These are phyloP conservation scores for Rhinichthys klamathensis DNA, from an alignment of 2,113 vertebrate genomes.

Conservation along the genomic window DNA sequence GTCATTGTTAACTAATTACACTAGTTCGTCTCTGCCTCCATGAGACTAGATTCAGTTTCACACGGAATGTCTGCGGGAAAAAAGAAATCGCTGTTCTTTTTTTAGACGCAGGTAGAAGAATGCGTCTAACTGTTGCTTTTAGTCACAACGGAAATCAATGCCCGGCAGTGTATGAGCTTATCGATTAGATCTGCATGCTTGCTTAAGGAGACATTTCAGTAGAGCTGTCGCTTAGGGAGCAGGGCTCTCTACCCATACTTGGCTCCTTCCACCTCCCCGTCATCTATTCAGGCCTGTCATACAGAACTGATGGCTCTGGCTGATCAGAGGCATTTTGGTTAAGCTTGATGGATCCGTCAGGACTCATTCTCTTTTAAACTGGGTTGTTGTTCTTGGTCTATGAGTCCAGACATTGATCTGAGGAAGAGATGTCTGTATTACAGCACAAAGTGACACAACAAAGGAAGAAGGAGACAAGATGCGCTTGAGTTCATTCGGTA, in stretches of 20 bases:
- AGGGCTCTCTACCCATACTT: not conserved
- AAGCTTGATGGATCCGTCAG: slow-evolving; percentile 38
- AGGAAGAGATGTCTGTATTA: not conserved
- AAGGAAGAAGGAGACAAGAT: not conserved
- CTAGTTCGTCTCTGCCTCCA: not conserved
- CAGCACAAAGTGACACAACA: not conserved
- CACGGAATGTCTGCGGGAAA: not conserved
- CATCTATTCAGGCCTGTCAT: slow-evolving; percentile 18
- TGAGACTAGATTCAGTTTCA: not conserved
- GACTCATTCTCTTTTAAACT: not conserved
- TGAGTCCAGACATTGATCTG: not conserved
- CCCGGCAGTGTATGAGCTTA: slow-evolving; percentile 24
- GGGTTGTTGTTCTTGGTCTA: not conserved
- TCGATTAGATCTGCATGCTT: slow-evolving; percentile 39
- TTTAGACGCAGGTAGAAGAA: slow-evolving; percentile 34
- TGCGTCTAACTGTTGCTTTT: slow-evolving; percentile 19
- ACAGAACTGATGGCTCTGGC: slow-evolving; percentile 24
- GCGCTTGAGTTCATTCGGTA: not conserved
- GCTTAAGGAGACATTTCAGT: slow-evolving; percentile 35
- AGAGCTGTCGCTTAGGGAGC: not conserved
- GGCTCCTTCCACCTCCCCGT: slow-evolving; percentile 28
- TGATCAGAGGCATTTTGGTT: slow-evolving; percentile 13
- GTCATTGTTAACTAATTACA: not conserved
- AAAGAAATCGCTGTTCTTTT: not conserved
- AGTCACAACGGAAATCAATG: slow-evolving; percentile 36